phyloP scores from a whole-genome alignment of 2,113 vertebrate species.

The Sebastes fasciatus region DNA sequence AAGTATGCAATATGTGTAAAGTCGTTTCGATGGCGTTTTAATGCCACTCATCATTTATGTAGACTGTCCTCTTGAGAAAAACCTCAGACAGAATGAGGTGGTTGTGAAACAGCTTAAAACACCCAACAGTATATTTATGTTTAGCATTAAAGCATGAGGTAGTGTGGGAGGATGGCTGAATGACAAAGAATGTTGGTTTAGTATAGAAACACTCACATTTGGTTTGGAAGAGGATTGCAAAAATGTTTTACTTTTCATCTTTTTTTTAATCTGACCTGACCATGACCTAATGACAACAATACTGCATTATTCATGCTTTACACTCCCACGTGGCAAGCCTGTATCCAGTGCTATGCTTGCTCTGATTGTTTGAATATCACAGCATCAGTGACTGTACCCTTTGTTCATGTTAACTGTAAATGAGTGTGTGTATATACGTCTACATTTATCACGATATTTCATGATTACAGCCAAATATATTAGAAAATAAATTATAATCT shows the following conservation, averaged over 20 bases:
- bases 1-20: background rate
- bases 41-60: background rate
- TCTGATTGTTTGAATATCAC: conserved; percentile 31
- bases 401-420: conserved; percentile 23
- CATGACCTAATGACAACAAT: conserved; percentile 42
- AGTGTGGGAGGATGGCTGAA: conserved; percentile 1
- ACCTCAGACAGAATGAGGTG: background rate
- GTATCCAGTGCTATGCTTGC: conserved; percentile 6
- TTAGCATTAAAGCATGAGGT: background rate
- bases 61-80: background rate
- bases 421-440: background rate
- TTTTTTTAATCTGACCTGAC: conserved; percentile 24
- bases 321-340: conserved; percentile 40
- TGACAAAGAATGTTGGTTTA: background rate
- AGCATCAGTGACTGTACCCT: background rate
- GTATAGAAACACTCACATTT: conserved; percentile 1
- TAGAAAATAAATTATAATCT: background rate
- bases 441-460: background rate
- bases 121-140: conserved; percentile 8
- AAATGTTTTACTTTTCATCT: background rate
- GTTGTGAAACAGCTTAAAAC: background rate
- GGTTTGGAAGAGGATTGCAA: background rate
- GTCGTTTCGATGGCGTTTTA: background rate
- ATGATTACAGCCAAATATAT: background rate
- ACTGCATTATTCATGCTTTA: conserved; percentile 40